Evolutionary conservation across 2,113 vertebrate species (phyloP).

Genomic region (Periophthalmodon schlosseri): DNA sequence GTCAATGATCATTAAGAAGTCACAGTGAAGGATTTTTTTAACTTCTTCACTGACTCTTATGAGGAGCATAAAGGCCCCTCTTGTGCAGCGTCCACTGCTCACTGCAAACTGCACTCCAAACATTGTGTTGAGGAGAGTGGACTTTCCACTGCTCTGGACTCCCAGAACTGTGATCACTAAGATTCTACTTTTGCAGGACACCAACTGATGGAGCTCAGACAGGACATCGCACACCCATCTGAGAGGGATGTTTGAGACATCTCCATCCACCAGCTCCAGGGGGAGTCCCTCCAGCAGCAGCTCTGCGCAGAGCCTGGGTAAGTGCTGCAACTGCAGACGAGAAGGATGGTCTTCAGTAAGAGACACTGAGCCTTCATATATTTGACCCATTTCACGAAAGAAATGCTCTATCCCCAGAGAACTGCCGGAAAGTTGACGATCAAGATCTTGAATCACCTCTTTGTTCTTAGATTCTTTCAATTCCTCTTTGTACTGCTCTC

Average conservation of each 20-base stretch:
- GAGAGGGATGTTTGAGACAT: conserved; percentile 71
- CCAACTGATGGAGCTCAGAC: conserved; percentile 36
- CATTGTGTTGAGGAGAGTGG: conserved; percentile 83
- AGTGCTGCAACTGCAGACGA: conserved; percentile 34
- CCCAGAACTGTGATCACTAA: conserved; percentile 75
- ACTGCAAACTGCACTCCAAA: conserved; percentile 81
- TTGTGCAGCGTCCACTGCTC: conserved; percentile 69
- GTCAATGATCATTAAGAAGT: conserved; percentile 60
- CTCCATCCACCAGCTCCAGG: conserved; percentile 78
- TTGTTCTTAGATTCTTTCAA: conserved; percentile 42
- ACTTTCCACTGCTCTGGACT: conserved; percentile 80
- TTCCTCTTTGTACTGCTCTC: conserved; percentile 44
- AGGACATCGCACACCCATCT: conserved; percentile 77
- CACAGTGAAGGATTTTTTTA: conserved; percentile 60
- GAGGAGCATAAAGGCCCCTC: conserved; percentile 71
- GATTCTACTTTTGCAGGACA: conserved; percentile 54
- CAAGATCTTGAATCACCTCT: conserved; percentile 45
- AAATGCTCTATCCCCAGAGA: conserved; percentile 80
- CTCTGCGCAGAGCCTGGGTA: conserved; percentile 59
- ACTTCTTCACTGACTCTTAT: conserved; percentile 45
- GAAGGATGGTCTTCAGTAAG: conserved; percentile 17
- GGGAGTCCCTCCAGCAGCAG: conserved; percentile 75
- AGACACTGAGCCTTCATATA: conserved; percentile 69
- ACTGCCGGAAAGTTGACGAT: conserved; percentile 57
- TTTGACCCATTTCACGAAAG: conserved; percentile 77